Evolutionary conservation across 2,888 invertebrate species (phyloP).

Genomic region (Parnassius mnemosyne): DNA sequence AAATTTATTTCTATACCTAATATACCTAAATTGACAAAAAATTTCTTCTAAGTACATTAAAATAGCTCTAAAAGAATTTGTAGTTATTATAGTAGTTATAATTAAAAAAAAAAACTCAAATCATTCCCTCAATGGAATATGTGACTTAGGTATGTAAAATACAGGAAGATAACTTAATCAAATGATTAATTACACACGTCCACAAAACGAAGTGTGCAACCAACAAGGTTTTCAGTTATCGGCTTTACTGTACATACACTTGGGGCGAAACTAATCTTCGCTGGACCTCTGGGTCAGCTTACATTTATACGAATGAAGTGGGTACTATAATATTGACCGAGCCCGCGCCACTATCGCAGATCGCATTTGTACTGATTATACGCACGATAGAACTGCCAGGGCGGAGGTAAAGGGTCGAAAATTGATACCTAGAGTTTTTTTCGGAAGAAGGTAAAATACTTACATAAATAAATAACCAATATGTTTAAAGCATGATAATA

Average conservation of each 20-base stretch:
- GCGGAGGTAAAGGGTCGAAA: slow-evolving; percentile 42
- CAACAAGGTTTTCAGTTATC: slow-evolving; percentile 22
- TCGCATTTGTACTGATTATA: slow-evolving; percentile 75
- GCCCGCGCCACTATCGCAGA: slow-evolving; percentile 55
- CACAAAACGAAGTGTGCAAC: slow-evolving; percentile 16
- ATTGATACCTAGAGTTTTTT: not conserved
- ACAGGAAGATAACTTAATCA: not conserved
- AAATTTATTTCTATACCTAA: too few species aligned
- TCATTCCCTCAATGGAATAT: too few species aligned
- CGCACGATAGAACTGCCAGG: slow-evolving; percentile 39
- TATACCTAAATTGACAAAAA: too few species aligned
- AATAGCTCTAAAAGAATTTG: too few species aligned
- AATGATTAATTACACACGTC: slow-evolving; percentile 18
- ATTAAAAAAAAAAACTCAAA: too few species aligned
- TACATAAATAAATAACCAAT: too few species aligned
- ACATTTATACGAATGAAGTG: slow-evolving; percentile 72
- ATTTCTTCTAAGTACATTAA: too few species aligned
- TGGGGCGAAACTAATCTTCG: slow-evolving; percentile 45
- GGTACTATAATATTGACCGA: slow-evolving; percentile 74
- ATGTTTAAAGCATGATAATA: too few species aligned
- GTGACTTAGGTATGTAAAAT: too few species aligned
- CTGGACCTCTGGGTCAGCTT: slow-evolving; percentile 53
- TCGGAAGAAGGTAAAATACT: too few species aligned
- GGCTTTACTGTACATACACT: slow-evolving; percentile 5
- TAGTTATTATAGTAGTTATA: too few species aligned